Conservation (phyloP, 2,797 vertebrate species). For the Mormyrops boulengeri region DNA sequence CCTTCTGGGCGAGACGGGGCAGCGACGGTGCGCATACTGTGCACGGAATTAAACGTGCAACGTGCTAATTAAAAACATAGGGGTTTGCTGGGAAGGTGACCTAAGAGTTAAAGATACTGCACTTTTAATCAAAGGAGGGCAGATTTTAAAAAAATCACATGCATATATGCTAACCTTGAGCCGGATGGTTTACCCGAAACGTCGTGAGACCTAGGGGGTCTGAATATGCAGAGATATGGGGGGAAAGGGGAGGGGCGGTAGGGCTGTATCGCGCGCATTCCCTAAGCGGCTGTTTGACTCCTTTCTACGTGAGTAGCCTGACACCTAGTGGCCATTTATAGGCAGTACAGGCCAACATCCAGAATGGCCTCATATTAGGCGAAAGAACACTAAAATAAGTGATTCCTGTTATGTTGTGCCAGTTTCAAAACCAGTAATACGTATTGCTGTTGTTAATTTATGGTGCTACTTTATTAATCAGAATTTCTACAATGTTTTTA, state of each 20-base stretch:
- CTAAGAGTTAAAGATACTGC: conserved; percentile 4
- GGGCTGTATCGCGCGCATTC: not conserved
- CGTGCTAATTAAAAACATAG: conserved; percentile 7
- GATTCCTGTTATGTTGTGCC: not conserved
- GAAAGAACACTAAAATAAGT: not conserved
- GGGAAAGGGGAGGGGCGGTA: not conserved
- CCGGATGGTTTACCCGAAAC: not conserved
- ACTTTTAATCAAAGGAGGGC: not conserved
- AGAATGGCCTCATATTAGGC: not conserved
- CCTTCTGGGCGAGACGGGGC: not conserved
- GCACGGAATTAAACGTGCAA: conserved; percentile 7
- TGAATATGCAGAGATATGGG: not conserved
- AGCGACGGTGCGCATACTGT: not conserved
- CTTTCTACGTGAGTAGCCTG: conserved; percentile 3
- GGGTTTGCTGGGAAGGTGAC: conserved; percentile 2
- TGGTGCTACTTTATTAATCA: not conserved
- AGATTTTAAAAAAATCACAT: not conserved
- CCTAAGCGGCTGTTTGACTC: not conserved
- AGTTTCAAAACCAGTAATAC: not conserved
- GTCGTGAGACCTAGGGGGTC: not conserved
- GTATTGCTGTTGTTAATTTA: not conserved
- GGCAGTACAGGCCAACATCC: too few relatives aligned
- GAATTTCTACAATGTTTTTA: not conserved
- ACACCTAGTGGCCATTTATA: conserved; percentile 12
- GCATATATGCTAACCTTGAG: not conserved